These are phyloP conservation scores for Phycodurus eques DNA, from an alignment of 2,113 vertebrate species.

Conservation along the genomic window DNA sequence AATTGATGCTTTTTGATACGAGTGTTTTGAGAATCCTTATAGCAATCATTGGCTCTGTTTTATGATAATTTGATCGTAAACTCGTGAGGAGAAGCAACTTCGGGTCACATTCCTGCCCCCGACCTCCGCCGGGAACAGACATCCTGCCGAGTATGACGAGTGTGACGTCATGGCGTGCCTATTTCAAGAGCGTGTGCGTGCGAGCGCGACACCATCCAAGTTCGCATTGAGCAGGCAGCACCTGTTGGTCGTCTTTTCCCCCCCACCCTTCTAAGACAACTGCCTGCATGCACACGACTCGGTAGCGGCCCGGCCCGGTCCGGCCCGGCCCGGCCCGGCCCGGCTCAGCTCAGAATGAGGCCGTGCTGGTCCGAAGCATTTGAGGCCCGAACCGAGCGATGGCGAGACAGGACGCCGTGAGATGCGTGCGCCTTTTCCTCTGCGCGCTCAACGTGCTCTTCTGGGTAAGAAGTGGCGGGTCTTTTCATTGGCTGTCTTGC, in stretches of 20 bases:
- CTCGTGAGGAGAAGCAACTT: not conserved
- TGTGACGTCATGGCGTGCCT: not conserved
- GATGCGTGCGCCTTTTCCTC: conserved; percentile 90
- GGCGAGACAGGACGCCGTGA: conserved; percentile 96
- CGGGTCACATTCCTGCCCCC: not conserved
- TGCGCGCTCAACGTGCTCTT: conserved; percentile 94
- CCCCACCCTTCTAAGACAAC: not conserved
- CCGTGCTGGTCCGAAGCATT: conserved; percentile 61
- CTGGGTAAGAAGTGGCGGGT: conserved; percentile 83
- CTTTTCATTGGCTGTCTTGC: not conserved
- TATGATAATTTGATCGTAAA: too few relatives aligned
- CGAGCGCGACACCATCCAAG: not conserved
- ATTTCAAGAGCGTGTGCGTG: not conserved
- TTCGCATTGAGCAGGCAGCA: not conserved
- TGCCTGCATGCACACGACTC: not conserved
- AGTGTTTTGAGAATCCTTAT: too few relatives aligned
- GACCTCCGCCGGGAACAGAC: not conserved
- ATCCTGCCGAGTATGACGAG: not conserved
- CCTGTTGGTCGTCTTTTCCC: not conserved
- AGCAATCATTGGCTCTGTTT: too few relatives aligned
- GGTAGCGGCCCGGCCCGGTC: not conserved
- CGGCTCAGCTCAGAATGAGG: conserved; percentile 36
- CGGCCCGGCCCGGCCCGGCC: not conserved
- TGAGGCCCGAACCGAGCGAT: conserved; percentile 78
- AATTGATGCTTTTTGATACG: too few relatives aligned